Evolutionary conservation across 1,140 invertebrate genomes (phyloP), one percentile per base, ranked within the genome.

Genomic region (Dreissena polymorpha): DNA sequence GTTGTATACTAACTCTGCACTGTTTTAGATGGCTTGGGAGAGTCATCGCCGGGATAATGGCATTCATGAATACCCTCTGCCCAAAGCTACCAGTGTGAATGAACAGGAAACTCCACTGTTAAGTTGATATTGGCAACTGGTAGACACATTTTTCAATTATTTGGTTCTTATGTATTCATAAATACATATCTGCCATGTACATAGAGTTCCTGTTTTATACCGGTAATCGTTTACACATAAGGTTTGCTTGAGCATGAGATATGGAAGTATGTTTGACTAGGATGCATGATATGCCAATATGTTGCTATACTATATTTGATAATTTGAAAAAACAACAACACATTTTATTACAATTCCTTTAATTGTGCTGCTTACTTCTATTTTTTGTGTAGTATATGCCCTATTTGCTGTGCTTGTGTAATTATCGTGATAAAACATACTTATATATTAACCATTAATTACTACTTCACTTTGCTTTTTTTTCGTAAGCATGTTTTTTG

Each of bases 21-120:
- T 67, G n/a, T 78, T 78, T 60, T 78, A 78, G 75, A 78, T 78
- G 75, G 75, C 75, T 23, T 78, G 75, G 75, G 64, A 60, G n/a
- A 60, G 65, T 55, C 75, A 68, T 51, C 67, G 21, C 21, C 64
- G 69, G 21, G 23, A 10, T 13, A 68, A 78, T 13, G 25, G 55
- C n/a, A 64, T 78, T 6, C 64, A 68, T 69, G 75, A 78, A 51
- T 78, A 67, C 23, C 75, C 75, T 18, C 64, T 78, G n/a, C 63
- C 75, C 23, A 39, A 67, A 25, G 27, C 49, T 51, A 29, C 65
- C 25, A 21, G 13, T 25, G 29, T n/a, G 39, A 78, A 67, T 27
- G 25, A 51, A 14, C 75, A n/a, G n/a, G n/a, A n/a, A n/a, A n/a
- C n/a, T n/a, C n/a, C 75, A 51, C 75, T 78, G 12, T 69, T 78